Conservation (phyloP, 2,113 vertebrate species). For the Columba livia region DNA sequence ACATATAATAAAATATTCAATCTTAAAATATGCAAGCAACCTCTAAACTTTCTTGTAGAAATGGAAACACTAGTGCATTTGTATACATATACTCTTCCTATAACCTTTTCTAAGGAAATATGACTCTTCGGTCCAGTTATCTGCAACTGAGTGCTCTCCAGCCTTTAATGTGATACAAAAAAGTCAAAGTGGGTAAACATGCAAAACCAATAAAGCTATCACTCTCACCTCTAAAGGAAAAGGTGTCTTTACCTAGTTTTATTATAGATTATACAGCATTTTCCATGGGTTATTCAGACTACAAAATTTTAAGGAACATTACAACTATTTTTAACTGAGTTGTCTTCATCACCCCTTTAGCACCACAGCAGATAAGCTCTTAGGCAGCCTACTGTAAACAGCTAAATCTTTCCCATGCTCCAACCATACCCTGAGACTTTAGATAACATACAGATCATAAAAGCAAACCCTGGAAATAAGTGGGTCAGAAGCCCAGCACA, state of each 20-base stretch:
- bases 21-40: background rate
- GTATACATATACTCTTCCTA: background rate
- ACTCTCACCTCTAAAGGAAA: background rate
- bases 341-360: background rate
- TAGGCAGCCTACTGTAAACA: background rate
- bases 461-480: constrained; percentile 5
- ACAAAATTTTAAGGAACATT: background rate
- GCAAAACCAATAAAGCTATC: background rate
- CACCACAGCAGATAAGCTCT: background rate
- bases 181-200: background rate
- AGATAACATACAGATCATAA: background rate
- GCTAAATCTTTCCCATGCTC: background rate
- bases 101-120: background rate
- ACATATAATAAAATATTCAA: background rate
- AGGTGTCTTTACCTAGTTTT: background rate
- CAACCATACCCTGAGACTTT: background rate
- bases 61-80: background rate
- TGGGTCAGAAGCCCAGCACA: background rate
- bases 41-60: background rate
- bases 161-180: background rate
- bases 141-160: background rate
- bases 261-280: background rate
- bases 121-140: background rate
- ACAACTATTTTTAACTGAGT: background rate
- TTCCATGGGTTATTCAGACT: background rate